Percentiles rank a stretch among this genome's conserved stretches.
Conservation (phyloP, 2,888 invertebrate genomes). For the Lasioglossum marginatum region DNA sequence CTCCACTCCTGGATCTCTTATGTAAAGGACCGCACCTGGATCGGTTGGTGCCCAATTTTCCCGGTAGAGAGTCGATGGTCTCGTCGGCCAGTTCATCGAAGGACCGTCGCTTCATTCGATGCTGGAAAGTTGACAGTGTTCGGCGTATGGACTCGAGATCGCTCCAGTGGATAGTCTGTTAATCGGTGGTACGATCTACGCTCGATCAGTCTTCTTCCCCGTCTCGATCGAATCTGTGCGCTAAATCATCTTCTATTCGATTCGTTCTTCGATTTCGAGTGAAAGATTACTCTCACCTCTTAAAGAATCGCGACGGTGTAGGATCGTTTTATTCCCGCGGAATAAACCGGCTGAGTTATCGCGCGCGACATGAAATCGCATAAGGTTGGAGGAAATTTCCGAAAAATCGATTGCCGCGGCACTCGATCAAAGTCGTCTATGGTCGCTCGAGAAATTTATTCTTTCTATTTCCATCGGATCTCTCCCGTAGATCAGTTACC, state of each 20-base stretch:
- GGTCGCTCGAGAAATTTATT: conserved; percentile 22
- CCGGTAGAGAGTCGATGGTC: conserved; percentile 4
- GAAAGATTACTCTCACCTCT: neutral
- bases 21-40: conserved; percentile 35
- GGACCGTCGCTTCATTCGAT: neutral
- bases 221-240: neutral
- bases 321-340: neutral
- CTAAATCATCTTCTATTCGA: neutral
- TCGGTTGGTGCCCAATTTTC: conserved; percentile 32
- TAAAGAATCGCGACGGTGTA: neutral
- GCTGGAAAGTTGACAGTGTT: neutral
- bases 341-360: conserved; percentile 1
- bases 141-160: neutral
- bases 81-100: neutral
- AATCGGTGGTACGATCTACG: neutral
- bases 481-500: neutral
- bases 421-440: conserved; percentile 18
- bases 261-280: neutral
- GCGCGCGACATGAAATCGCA: conserved; percentile 15
- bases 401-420: conserved; percentile 29
- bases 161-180: neutral
- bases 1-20: conserved; percentile 7
- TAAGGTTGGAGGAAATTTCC: conserved; percentile 21
- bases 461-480: neutral
- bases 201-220: neutral